A percentile compares a stretch with the other conserved stretches of the same genome.
These are phyloP conservation scores for Chiloscyllium plagiosum DNA, from an alignment of 2,113 vertebrate species.

Conservation along the genomic window DNA sequence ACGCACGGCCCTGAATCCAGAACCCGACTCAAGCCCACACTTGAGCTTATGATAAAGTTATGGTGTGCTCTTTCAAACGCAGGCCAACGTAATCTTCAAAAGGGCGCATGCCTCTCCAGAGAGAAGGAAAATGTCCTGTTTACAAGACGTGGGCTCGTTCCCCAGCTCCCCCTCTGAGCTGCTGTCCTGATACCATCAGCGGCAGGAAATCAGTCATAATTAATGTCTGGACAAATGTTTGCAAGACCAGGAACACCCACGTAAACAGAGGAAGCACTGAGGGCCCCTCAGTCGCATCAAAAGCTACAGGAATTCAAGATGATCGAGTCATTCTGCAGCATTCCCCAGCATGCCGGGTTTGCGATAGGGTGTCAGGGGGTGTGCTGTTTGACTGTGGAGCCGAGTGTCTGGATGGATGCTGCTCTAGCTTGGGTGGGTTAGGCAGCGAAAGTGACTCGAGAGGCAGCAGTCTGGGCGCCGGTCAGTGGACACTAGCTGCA, in stretches of 20 bases:
- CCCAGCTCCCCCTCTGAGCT: no score
- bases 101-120: background rate
- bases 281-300: background rate
- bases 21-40: background rate
- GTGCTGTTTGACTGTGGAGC: background rate
- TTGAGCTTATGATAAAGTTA: background rate
- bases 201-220: constrained; percentile 10
- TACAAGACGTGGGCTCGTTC: background rate
- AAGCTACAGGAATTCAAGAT: background rate
- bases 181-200: background rate
- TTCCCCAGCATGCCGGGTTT: background rate
- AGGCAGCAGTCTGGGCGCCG: no score
- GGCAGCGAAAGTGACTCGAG: no score
- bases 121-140: constrained; percentile 18
- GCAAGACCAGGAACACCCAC: background rate
- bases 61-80: background rate
- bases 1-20: background rate
- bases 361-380: background rate
- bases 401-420: no score
- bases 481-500: no score
- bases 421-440: no score
- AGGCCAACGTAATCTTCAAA: background rate
- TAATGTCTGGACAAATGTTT: constrained; percentile 7
- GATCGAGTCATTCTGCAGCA: background rate
- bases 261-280: background rate